Evolutionary conservation across 30 jellyfish, hydroid and myxozoan genomes (phyloP).

Genomic region (Nemopilema nomurai): DNA sequence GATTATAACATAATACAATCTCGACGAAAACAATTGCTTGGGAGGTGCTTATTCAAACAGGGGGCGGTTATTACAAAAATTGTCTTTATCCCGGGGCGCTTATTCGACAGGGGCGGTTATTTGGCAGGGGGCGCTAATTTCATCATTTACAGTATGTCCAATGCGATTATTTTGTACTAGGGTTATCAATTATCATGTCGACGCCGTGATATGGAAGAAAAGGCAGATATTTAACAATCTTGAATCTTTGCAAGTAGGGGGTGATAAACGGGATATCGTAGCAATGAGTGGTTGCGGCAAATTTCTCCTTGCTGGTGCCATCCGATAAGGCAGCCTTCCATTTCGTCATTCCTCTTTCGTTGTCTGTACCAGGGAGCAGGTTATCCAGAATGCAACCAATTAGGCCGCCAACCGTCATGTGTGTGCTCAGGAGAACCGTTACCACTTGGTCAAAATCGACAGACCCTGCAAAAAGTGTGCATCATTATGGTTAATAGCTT

Average conservation of each 20-base stretch:
- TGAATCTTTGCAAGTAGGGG: conserved; percentile 28
- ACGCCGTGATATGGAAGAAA: conserved; percentile 83
- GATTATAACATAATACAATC: too few species aligned
- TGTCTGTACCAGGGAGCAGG: conserved; percentile 82
- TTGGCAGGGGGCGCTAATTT: too few species aligned
- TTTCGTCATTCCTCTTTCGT: conserved; percentile 80
- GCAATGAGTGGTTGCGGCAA: conserved; percentile 71
- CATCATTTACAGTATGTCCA: too few species aligned
- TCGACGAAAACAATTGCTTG: too few species aligned
- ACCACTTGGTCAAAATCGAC: conserved; percentile 69
- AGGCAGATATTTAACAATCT: conserved; percentile 66
- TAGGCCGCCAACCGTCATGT: conserved; percentile 93
- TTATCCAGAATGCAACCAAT: conserved; percentile 85
- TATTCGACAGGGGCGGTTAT: too few species aligned
- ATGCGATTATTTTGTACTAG: too few species aligned
- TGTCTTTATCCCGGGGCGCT: too few species aligned
- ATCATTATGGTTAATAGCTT: not conserved
- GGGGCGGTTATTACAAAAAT: too few species aligned
- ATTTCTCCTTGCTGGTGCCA: not conserved
- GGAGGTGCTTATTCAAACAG: too few species aligned
- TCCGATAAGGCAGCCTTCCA: conserved; percentile 50
- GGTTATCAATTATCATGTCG: not conserved
- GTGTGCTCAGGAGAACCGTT: conserved; percentile 79
- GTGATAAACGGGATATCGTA: conserved; percentile 85
- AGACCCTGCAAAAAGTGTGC: conserved; percentile 30